phyloP scores from a whole-genome alignment of 2,113 vertebrate genomes.

The Chloebia gouldiae region DNA sequence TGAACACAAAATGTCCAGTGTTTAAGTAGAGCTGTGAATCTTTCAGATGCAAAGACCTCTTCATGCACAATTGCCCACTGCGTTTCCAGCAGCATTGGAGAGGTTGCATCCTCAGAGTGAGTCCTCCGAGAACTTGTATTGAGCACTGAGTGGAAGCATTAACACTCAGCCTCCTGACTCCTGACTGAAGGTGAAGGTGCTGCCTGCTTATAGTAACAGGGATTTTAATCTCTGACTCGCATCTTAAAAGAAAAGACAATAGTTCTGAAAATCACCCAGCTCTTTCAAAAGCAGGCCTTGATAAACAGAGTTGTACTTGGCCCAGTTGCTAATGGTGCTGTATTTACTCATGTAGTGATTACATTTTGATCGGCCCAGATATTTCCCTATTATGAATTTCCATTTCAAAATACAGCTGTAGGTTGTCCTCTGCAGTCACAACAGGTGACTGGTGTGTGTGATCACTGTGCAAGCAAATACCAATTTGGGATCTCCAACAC shows the following conservation, averaged over 20 bases:
- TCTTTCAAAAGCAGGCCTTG: not conserved
- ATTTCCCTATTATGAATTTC: not conserved
- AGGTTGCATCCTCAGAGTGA: not conserved
- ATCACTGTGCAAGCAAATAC: not conserved
- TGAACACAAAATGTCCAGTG: not conserved
- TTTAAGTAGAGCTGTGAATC: not conserved
- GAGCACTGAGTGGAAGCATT: not conserved
- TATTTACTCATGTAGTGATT: conserved; percentile 20
- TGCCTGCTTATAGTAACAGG: not conserved
- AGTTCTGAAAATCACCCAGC: not conserved
- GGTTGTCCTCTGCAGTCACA: not conserved
- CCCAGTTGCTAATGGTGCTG: not conserved
- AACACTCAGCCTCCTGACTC: not conserved
- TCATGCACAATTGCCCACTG: not conserved
- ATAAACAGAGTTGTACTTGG: not conserved
- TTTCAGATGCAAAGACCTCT: not conserved
- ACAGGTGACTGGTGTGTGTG: not conserved
- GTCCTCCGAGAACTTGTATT: not conserved
- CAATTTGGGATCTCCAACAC: not conserved
- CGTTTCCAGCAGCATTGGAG: not conserved
- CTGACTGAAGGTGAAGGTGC: not conserved
- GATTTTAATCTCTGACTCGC: not conserved
- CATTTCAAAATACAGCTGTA: not conserved
- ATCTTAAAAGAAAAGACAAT: not conserved
- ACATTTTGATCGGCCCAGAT: not conserved